Evolutionary conservation across 2,113 vertebrate genomes (phyloP).

Genomic region (Lasiurus cinereus): DNA sequence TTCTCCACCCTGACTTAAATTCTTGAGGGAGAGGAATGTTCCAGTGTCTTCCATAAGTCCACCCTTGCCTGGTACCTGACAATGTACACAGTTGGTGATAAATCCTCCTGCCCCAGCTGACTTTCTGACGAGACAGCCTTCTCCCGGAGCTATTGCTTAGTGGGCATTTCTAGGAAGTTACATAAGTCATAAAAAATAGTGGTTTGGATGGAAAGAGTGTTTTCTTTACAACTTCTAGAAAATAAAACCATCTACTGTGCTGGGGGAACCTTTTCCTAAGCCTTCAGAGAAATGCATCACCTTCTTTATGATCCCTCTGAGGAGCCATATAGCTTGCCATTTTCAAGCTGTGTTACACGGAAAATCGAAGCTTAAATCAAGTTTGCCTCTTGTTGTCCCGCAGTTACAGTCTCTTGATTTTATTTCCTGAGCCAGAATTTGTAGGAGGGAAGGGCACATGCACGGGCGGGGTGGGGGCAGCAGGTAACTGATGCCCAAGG

Average conservation of each 20-base stretch:
- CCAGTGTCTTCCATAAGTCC: not conserved
- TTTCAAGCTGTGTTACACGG: slow-evolving; percentile 73
- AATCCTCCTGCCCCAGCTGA: not conserved
- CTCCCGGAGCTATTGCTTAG: not conserved
- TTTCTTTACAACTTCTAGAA: slow-evolving; percentile 54
- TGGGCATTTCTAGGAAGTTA: slow-evolving; percentile 51
- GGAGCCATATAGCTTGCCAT: slow-evolving; percentile 52
- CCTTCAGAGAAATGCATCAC: slow-evolving; percentile 63
- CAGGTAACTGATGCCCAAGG: not conserved
- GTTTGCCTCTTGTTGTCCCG: slow-evolving; percentile 69
- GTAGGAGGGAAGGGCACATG: not conserved
- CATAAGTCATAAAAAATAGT: slow-evolving; percentile 16
- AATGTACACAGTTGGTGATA: not conserved
- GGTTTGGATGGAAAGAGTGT: not conserved
- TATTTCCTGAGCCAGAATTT: slow-evolving; percentile 62
- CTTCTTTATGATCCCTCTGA: slow-evolving; percentile 67
- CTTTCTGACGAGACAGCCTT: not conserved
- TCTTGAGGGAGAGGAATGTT: not conserved
- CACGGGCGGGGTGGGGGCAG: not conserved
- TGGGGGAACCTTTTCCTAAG: slow-evolving; percentile 11
- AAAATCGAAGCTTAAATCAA: slow-evolving; percentile 75
- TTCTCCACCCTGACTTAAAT: not conserved
- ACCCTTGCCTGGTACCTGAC: not conserved
- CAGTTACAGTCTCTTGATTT: slow-evolving; percentile 66
- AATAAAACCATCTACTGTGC: not conserved